phyloP scores from a whole-genome alignment of 1,140 invertebrate species.

The Eurosta solidaginis region DNA sequence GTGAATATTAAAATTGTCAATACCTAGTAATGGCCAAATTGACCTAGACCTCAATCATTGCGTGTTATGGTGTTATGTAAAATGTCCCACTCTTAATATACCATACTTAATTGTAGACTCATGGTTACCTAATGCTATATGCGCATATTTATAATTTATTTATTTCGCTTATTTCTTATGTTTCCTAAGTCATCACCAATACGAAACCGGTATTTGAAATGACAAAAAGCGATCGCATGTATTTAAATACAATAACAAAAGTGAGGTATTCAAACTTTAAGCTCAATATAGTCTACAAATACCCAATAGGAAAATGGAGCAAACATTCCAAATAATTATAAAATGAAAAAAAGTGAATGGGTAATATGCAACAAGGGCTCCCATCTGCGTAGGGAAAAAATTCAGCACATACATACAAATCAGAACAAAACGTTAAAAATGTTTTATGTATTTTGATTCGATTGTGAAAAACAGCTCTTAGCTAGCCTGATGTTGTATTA shows the following conservation, averaged over 20 bases:
- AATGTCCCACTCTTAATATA: neutral
- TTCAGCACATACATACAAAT: too few species aligned
- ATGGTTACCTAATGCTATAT: slow-evolving; percentile 18
- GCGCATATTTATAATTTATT: neutral
- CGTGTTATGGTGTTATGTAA: slow-evolving; percentile 26
- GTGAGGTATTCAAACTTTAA: neutral
- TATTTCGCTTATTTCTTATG: neutral
- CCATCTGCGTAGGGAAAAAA: too few species aligned
- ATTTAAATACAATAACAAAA: neutral
- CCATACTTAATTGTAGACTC: neutral
- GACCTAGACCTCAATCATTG: slow-evolving; percentile 30
- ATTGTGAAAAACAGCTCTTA: too few species aligned
- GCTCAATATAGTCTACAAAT: neutral
- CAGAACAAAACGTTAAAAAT: too few species aligned
- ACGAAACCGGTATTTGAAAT: slow-evolving; percentile 25
- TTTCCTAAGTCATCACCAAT: neutral
- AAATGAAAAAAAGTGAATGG: too few species aligned
- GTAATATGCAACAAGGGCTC: too few species aligned
- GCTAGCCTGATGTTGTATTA: too few species aligned
- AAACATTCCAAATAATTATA: too few species aligned
- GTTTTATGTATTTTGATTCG: too few species aligned
- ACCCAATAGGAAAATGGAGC: too few species aligned
- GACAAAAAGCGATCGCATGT: neutral
- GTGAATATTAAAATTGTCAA: slow-evolving; percentile 13
- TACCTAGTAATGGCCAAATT: neutral